These are phyloP conservation scores for Malaclemys terrapin DNA, from an alignment of 2,113 vertebrate species.

Conservation along the genomic window DNA sequence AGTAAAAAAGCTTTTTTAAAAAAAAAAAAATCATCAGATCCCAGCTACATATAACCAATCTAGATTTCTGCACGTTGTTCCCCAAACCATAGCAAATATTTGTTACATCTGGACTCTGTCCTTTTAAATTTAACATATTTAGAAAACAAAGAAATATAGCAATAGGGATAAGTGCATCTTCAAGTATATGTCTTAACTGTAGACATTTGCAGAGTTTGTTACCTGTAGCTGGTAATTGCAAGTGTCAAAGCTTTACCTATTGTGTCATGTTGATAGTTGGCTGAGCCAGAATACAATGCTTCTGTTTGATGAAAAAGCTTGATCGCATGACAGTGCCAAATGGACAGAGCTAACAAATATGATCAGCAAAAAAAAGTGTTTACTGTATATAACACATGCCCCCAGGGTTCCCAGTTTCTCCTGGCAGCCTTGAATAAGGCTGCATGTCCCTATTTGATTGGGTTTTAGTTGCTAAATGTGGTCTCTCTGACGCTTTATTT, in stretches of 20 bases:
- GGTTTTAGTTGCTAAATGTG: not conserved
- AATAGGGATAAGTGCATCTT: not conserved
- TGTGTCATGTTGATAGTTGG: not conserved
- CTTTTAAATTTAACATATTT: too few species aligned
- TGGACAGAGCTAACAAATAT: not conserved
- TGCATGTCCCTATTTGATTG: rapidly evolving
- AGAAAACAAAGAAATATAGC: not conserved
- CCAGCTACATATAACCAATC: not conserved
- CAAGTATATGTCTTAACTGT: not conserved
- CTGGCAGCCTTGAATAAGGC: rapidly evolving
- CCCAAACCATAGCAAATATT: not conserved
- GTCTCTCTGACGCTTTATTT: not conserved
- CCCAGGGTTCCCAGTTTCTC: not conserved
- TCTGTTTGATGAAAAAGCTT: not conserved
- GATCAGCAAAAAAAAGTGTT: not conserved
- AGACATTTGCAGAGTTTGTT: not conserved
- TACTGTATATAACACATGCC: not conserved
- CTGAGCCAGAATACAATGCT: not conserved
- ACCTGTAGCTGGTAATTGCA: not conserved
- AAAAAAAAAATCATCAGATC: rapidly evolving
- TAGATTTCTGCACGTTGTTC: not conserved
- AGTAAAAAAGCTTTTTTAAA: not conserved
- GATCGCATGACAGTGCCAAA: not conserved
- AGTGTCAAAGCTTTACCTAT: not conserved
- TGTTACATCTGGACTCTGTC: not conserved